Percentiles rank a stretch among this genome's conserved stretches.
Evolutionary conservation across 2,113 vertebrate species (phyloP).

Genomic region (Apus apus): DNA sequence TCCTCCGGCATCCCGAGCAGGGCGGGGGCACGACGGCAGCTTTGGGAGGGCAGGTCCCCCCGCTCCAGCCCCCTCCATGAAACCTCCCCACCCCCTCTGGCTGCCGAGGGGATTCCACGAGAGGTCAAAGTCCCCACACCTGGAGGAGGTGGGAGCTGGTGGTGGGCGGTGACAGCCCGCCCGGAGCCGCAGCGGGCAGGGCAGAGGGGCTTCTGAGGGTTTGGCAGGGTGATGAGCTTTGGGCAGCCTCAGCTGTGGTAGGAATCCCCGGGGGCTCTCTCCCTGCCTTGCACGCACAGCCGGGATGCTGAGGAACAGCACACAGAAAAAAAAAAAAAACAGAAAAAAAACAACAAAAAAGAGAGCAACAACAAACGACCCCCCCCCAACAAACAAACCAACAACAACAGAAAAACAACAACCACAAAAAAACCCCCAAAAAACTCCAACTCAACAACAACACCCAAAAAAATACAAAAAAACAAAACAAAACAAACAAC

Average conservation of each 20-base stretch:
- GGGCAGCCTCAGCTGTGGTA: background rate
- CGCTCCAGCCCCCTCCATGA: background rate
- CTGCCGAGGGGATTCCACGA: background rate
- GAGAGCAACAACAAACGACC: too few relatives aligned
- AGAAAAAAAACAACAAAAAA: too few relatives aligned
- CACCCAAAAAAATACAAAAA: background rate
- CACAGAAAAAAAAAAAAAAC: rapidly evolving
- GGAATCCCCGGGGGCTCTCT: background rate
- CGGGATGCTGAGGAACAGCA: background rate
- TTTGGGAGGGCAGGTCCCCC: background rate
- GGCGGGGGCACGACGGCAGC: background rate
- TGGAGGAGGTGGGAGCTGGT: background rate
- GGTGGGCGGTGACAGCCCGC: background rate
- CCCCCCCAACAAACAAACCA: too few relatives aligned
- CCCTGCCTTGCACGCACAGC: background rate
- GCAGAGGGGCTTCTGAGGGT: rapidly evolving
- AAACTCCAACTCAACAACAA: too few relatives aligned
- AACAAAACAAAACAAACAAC: too few relatives aligned
- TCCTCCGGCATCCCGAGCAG: background rate
- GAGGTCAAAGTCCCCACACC: background rate
- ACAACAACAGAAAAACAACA: too few relatives aligned
- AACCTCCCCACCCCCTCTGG: background rate
- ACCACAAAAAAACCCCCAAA: too few relatives aligned
- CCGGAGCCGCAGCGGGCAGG: background rate
- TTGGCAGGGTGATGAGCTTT: background rate